phyloP scores from a whole-genome alignment of 2,797 vertebrate species.

The Carapus acus region DNA sequence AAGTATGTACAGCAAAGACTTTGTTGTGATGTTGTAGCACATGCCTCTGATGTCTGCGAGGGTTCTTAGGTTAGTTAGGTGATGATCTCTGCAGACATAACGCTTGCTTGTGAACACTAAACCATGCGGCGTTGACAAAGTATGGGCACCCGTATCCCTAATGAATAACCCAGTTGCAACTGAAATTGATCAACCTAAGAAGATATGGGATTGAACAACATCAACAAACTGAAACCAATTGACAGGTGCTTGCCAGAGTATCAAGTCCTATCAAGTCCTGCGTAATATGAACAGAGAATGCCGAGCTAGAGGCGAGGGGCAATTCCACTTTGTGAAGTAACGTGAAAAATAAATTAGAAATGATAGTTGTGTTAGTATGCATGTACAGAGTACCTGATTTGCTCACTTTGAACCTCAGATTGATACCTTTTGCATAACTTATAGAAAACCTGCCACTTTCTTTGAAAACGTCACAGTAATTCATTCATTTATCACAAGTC shows the following conservation, averaged over 20 bases:
- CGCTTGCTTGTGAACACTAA: slow-evolving; percentile 51
- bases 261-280: slow-evolving; percentile 48
- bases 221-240: slow-evolving; percentile 58
- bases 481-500: slow-evolving; percentile 69
- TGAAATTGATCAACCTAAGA: slow-evolving; percentile 74
- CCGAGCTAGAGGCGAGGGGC: slow-evolving; percentile 50
- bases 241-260: slow-evolving; percentile 47
- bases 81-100: slow-evolving; percentile 36
- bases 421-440: slow-evolving; percentile 74
- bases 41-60: slow-evolving; percentile 61
- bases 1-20: slow-evolving; percentile 74
- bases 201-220: slow-evolving; percentile 54
- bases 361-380: slow-evolving; percentile 68
- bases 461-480: slow-evolving; percentile 76
- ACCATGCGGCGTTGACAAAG: slow-evolving; percentile 47
- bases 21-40: slow-evolving; percentile 55
- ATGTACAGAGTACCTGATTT: slow-evolving; percentile 78
- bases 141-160: slow-evolving; percentile 58
- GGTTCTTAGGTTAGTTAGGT: slow-evolving; percentile 56
- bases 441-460: slow-evolving; percentile 67
- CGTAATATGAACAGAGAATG: slow-evolving; percentile 56
- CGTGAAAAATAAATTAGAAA: slow-evolving; percentile 73
- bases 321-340: slow-evolving; percentile 56
- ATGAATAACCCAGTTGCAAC: slow-evolving; percentile 60
- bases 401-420: slow-evolving; percentile 58